Conservation (phyloP, 1,140 invertebrate genomes). For the Nephila pilipes region DNA sequence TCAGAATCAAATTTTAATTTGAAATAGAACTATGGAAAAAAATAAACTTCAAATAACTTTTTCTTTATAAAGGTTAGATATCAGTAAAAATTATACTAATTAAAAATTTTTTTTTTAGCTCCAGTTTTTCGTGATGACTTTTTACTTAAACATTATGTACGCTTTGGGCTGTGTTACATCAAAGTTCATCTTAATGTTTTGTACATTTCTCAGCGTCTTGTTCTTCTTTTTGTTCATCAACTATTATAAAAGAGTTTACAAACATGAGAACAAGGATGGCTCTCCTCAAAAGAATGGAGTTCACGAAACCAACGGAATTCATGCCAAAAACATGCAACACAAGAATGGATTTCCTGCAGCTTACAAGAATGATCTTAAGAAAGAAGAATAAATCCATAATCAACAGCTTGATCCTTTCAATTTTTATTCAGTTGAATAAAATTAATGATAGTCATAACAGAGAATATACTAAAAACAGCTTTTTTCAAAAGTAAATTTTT, state of each 20-base stretch:
- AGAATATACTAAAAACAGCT: too few species aligned
- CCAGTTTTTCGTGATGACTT: constrained; percentile 57
- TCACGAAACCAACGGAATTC: background rate
- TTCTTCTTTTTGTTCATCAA: constrained; percentile 67
- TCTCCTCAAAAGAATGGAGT: background rate
- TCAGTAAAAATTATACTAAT: too few species aligned
- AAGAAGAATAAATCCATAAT: background rate
- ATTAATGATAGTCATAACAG: too few species aligned
- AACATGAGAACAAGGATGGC: background rate
- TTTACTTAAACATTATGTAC: constrained; percentile 44
- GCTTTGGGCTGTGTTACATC: constrained; percentile 28
- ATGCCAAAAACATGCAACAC: background rate
- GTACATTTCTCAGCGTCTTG: background rate
- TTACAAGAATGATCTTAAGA: constrained; percentile 17
- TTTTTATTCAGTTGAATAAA: background rate
- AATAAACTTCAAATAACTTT: too few species aligned
- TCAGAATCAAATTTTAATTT: too few species aligned
- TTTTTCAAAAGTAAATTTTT: too few species aligned
- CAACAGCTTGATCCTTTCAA: background rate
- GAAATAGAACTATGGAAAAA: too few species aligned
- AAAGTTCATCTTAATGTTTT: constrained; percentile 42
- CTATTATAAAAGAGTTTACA: constrained; percentile 40
- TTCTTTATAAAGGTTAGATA: too few species aligned
- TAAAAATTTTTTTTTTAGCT: constrained; percentile 4
- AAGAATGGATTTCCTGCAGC: background rate